Evolutionary conservation across 2,113 vertebrate species (phyloP), one percentile per base, ranked within the genome.

Genomic region (Engraulis encrasicolus): DNA sequence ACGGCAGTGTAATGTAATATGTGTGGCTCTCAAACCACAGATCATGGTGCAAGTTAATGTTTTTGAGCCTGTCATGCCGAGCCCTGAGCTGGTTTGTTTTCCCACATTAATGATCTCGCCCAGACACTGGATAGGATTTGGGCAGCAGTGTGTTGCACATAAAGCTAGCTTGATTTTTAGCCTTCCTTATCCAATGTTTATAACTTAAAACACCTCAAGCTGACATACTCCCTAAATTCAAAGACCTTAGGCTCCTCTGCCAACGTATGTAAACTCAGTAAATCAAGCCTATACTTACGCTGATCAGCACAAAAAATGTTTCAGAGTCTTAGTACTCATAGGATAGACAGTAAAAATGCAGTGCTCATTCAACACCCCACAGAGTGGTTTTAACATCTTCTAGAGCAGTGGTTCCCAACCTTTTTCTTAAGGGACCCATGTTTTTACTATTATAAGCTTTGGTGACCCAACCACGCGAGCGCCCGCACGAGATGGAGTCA

Each of bases 21-120:
- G 27, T 79, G 80, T 81, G 66, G 54, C 37, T 37, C 20, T 5
- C 14, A 74, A 83, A 81, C 85, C 83, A 79, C 87, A 85, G 80
- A 88, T 66, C 78, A 84, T 23, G 37, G 45, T 49, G 50, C 88
- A 86, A 88, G 85, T 66, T n/a, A 50, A 81, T 82, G 82, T 83
- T 90, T 88, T 84, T 84, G 80, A 81, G 45, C 86, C n/a, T 71
- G 81, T 90, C 58, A 88, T 89, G 85, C 66, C 23, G 23, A 83
- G 81, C 48, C 45, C 82, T 15, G 20, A 49, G 78, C 23, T 61
- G 23, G 81, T 85, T 85, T 66, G 36, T 88, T 86, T 34, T 87
- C 87, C 79, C 82, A 86, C 36, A 85, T 71, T 82, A 49, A 74
- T 74, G 17, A 74, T 36, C 27, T 74, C 15, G 0, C 34, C 31